Percentiles rank a stretch among this genome's conserved stretches.
Evolutionary conservation across 2,113 vertebrate species (phyloP).

Genomic region (human (Homo sapiens)): DNA sequence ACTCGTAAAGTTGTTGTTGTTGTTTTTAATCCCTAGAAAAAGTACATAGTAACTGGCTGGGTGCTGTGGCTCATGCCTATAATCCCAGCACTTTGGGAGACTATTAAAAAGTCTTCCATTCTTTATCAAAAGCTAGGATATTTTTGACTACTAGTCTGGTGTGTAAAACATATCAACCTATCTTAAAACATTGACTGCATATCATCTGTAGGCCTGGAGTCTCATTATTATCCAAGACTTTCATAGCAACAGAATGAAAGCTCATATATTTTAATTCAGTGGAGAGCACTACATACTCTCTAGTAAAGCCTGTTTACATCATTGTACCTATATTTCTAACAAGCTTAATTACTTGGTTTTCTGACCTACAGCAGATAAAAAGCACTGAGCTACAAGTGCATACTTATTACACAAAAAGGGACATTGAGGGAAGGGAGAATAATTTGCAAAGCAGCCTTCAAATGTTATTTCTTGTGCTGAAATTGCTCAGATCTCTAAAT

Average conservation of each 20-base stretch:
- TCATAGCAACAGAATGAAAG: neutral
- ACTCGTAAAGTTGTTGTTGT: neutral
- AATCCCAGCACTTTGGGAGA: too few relatives aligned
- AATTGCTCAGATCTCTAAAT: conserved; percentile 17
- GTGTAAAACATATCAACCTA: neutral
- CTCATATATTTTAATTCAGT: conserved; percentile 24
- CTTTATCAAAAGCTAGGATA: conserved; percentile 24
- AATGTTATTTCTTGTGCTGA: neutral
- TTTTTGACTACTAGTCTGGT: conserved; percentile 28
- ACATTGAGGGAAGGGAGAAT: neutral
- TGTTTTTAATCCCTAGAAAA: conserved; percentile 24
- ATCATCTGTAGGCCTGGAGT: conserved; percentile 19
- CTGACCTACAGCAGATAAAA: conserved; percentile 3
- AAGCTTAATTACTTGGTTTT: conserved; percentile 50
- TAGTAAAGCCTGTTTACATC: conserved; percentile 2
- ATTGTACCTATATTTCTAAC: conserved; percentile 33
- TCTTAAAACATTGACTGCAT: conserved; percentile 6
- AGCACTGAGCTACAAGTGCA: neutral
- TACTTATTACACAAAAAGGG: conserved; percentile 11
- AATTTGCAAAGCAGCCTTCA: conserved; percentile 41
- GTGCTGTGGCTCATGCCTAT: too few relatives aligned
- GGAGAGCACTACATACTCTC: neutral
- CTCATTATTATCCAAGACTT: neutral
- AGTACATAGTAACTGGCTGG: neutral
- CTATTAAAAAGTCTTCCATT: neutral